A percentile compares a stretch with the other conserved stretches of the same genome.
Conservation (phyloP, 2,113 vertebrate genomes). For the Brachypteracias leptosomus region DNA sequence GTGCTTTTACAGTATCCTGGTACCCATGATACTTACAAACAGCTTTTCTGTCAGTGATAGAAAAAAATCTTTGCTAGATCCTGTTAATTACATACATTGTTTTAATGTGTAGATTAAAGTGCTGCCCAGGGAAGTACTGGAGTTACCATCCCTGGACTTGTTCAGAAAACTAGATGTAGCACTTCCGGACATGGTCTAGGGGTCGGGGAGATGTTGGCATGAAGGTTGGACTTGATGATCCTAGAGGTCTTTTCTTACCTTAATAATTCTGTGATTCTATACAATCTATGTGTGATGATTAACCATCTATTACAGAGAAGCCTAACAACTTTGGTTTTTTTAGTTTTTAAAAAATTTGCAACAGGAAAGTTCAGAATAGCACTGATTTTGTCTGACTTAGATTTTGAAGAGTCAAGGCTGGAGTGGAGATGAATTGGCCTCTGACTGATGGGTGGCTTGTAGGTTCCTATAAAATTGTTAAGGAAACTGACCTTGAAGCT, state of each 20-base stretch:
- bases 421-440: not conserved
- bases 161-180: too few relatives aligned
- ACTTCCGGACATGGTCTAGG: too few relatives aligned
- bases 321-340: not conserved
- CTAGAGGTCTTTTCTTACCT: too few relatives aligned
- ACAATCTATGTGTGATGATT: not conserved
- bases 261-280: too few relatives aligned
- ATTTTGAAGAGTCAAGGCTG: not conserved
- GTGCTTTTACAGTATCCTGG: not conserved
- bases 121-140: too few relatives aligned
- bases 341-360: not conserved
- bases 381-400: not conserved
- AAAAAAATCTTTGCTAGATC: not conserved
- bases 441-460: not conserved
- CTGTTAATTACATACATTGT: not conserved
- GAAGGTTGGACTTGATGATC: too few relatives aligned
- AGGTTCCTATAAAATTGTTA: not conserved
- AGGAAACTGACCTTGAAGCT: not conserved
- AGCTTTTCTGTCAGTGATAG: not conserved
- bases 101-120: too few relatives aligned
- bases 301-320: not conserved
- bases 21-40: not conserved
- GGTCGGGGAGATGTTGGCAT: too few relatives aligned
- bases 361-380: not conserved
- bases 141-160: too few relatives aligned